A percentile compares a stretch with the other conserved stretches of the same genome.
Conservation (phyloP, 2,797 vertebrate genomes). For the Etheostoma nigrum region DNA sequence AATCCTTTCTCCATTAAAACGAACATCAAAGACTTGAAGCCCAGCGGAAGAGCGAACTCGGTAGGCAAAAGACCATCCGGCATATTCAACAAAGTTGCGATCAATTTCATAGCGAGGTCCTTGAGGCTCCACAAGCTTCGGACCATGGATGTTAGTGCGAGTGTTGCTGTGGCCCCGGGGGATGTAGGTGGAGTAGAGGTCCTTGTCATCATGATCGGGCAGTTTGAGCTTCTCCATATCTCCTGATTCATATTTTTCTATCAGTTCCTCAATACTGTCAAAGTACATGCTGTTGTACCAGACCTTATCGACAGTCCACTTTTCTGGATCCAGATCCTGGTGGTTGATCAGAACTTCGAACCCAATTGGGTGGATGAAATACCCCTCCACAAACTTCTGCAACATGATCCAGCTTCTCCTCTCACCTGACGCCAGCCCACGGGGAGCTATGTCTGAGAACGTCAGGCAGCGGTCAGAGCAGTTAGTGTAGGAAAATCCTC, state of each 20-base stretch:
- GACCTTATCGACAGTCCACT: conserved; percentile 88
- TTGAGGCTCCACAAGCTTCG: conserved; percentile 89
- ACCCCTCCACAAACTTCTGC: conserved; percentile 91
- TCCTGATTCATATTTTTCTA: conserved; percentile 82
- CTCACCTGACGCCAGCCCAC: conserved; percentile 88
- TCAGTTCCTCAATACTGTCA: conserved; percentile 85
- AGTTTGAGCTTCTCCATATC: conserved; percentile 75
- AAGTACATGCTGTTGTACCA: conserved; percentile 94
- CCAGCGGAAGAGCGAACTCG: conserved; percentile 90
- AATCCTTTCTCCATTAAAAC: conserved; percentile 89
- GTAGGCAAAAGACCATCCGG: conserved; percentile 93
- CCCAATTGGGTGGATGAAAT: conserved; percentile 92
- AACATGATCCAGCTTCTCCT: conserved; percentile 91
- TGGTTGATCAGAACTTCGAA: conserved; percentile 93
- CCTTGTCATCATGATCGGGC: conserved; percentile 63
- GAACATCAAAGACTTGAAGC: conserved; percentile 91
- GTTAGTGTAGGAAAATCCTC: conserved; percentile 88
- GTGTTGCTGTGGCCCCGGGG: conserved; percentile 85
- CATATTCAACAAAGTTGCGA: conserved; percentile 88
- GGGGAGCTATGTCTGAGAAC: conserved; percentile 90
- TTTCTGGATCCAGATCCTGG: conserved; percentile 76
- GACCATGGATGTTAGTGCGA: conserved; percentile 76
- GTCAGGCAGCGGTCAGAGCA: conserved; percentile 88
- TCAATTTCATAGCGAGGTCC: conserved; percentile 87
- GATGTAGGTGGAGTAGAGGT: conserved; percentile 88